A percentile compares a stretch with the other conserved stretches of the same genome.
Conservation (phyloP, 35 echinoderm and acorn worm genomes). For the Diadema setosum region DNA sequence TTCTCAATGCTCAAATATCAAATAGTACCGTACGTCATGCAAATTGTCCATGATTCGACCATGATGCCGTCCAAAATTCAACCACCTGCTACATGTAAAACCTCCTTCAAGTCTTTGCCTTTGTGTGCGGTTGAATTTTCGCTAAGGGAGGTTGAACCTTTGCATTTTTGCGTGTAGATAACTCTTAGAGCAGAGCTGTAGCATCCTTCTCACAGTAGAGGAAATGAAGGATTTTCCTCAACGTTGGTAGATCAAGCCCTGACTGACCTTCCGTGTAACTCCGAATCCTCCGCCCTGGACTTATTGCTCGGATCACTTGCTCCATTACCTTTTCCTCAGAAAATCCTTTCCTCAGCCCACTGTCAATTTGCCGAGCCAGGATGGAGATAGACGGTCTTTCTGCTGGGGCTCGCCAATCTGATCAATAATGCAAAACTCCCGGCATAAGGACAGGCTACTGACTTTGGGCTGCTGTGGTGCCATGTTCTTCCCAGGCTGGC, state of each 20-base stretch:
- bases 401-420: neutral
- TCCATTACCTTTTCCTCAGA: neutral
- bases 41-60: no score
- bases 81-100: no score
- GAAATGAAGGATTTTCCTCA: neutral
- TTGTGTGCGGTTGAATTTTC: no score
- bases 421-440: constrained; percentile 8
- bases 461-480: neutral
- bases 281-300: neutral
- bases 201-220: constrained; percentile 10
- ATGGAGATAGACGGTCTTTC: neutral
- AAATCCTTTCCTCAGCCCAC: neutral
- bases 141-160: no score
- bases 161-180: no score
- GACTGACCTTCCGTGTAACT: neutral
- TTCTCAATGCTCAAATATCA: no score
- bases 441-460: no score
- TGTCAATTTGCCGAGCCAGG: neutral
- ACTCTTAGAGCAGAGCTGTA: neutral
- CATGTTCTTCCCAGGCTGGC: neutral
- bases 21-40: no score
- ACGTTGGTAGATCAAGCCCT: neutral
- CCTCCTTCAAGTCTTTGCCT: no score
- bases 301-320: neutral
- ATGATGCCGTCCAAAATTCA: no score